Conservation (phyloP, 2,113 vertebrate species). For the Hippocampus barbouri region DNA sequence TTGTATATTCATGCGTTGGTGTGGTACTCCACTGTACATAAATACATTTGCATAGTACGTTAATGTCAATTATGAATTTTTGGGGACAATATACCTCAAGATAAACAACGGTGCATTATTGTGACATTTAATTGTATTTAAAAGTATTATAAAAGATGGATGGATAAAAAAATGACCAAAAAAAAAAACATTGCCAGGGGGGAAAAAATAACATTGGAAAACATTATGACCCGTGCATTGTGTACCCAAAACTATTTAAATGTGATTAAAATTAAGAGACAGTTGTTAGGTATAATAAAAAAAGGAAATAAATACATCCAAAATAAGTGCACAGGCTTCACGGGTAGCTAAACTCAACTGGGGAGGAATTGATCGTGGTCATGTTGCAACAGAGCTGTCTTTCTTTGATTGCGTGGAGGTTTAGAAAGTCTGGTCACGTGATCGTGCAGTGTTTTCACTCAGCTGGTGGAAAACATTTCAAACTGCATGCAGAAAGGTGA, state of each 20-base stretch:
- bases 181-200: no score
- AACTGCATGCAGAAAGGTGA: slow-evolving; percentile 34
- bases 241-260: neutral
- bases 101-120: neutral
- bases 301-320: neutral
- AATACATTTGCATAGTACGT: neutral
- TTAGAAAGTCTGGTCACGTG: slow-evolving; percentile 40
- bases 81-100: neutral
- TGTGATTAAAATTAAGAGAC: neutral
- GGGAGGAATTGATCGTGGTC: slow-evolving; percentile 29
- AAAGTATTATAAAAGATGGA: no score
- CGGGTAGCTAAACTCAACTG: neutral
- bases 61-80: neutral
- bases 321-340: neutral
- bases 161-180: no score
- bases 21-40: neutral
- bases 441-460: slow-evolving; percentile 36
- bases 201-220: no score
- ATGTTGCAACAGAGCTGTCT: slow-evolving; percentile 33
- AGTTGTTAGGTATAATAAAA: neutral
- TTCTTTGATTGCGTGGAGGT: slow-evolving; percentile 44
- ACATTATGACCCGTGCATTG: neutral
- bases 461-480: slow-evolving; percentile 43
- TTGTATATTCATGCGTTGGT: no score
- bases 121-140: no score